These are phyloP conservation scores for Crocidura indochinensis DNA, from an alignment of 2,797 vertebrate species.

Conservation along the genomic window DNA sequence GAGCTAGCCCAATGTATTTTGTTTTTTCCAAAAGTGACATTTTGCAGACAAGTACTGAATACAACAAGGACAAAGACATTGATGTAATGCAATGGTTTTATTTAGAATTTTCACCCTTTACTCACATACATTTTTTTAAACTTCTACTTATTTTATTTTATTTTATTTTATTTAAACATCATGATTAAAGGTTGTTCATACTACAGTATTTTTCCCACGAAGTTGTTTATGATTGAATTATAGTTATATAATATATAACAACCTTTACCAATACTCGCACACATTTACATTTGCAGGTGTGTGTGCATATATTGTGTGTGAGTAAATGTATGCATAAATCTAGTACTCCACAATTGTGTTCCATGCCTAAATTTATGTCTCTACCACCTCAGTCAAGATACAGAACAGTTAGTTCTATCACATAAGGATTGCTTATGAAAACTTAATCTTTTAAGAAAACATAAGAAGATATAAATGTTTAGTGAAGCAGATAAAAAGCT, in stretches of 20 bases:
- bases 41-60: neutral
- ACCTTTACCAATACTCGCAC: neutral
- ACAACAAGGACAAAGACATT: neutral
- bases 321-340: too few relatives aligned
- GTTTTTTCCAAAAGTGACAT: neutral
- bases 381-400: neutral
- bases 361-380: neutral
- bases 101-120: constrained; percentile 42
- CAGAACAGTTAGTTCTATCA: neutral
- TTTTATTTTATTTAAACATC: too few relatives aligned
- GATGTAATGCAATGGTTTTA: constrained; percentile 12
- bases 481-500: constrained; percentile 25
- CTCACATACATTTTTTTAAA: too few relatives aligned
- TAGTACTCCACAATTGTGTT: neutral
- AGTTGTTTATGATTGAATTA: too few relatives aligned
- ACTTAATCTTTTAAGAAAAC: neutral
- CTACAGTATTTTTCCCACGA: too few relatives aligned
- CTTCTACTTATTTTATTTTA: too few relatives aligned
- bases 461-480: neutral
- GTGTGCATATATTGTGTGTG: neutral
- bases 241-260: too few relatives aligned
- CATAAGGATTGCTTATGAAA: neutral
- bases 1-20: neutral
- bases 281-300: neutral
- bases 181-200: too few relatives aligned